Base-by-base conservation (phyloP, 2,113 vertebrate genomes). In the Echinops telfairi region DNA sequence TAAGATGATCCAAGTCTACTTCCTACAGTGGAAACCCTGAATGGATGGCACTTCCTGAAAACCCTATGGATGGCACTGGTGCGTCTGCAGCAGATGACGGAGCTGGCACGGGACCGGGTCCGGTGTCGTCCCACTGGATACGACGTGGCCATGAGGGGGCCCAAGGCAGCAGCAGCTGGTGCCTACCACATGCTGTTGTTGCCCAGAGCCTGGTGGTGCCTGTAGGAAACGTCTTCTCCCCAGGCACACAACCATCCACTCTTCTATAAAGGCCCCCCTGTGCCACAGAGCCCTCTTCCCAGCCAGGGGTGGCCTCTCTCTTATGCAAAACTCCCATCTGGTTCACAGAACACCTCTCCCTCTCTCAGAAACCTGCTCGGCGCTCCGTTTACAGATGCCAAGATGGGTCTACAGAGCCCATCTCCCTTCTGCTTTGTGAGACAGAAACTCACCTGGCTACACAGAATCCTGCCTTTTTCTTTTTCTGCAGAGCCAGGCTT, bases 391-490 rank as follows among this genome's bases (percentile, higher is more conserved):
- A 27, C 64, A 64, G 43, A 43, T 62, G 68, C 70, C 80, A 33
- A 12, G n/a, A 31, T 9, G 81, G 88, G 76, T 27, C 25, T 1
- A 10, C 90, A 76, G 68, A 92, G 47, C 57, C 19, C 0, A 0
- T 25, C n/a, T 83, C n/a, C 58, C n/a, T 86, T 53, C 64, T 23
- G 68, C 22, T 22, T 87, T 40, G 60, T 95, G 78, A 31, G 20
- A 78, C 2, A 92, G 93, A 96, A 95, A 95, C 70, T 88, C 57
- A 38, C 27, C 87, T 8, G 0, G 62, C 64, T 88, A n/a, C 92
- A 4, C 60, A 62, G 90, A 93, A 94, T 86, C 95, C 53, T 62
- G 83, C 36, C n/a, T 53, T 92, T 88, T 94, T 86, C 86, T 80
- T 92, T 90, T 94, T 88, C 86, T 80, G 83, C 12, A 47, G 81